These are phyloP conservation scores for Pegoplata infirma DNA, from an alignment of 2,888 invertebrate species.

Conservation along the genomic window DNA sequence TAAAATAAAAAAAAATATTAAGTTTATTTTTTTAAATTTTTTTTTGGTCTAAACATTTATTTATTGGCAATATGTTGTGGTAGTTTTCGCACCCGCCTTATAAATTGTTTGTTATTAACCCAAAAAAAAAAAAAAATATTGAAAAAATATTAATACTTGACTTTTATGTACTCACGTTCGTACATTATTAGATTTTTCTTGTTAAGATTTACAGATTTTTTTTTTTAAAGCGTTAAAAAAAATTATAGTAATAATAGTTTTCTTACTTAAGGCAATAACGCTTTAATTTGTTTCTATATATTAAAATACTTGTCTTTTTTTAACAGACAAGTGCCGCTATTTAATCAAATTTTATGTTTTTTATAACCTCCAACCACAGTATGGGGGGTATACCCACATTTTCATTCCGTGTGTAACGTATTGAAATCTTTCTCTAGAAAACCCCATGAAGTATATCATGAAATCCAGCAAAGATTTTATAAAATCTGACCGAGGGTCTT, in stretches of 20 bases:
- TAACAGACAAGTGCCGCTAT: conserved; percentile 30
- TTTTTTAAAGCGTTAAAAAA: conserved; percentile 20
- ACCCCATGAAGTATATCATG: no score
- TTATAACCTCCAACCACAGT: no score
- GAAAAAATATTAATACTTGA: conserved; percentile 3
- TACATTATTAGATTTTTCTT: background rate
- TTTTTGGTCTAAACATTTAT: background rate
- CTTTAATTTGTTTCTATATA: background rate
- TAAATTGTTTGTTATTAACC: conserved; percentile 27
- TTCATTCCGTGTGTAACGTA: no score
- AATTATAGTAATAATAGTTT: conserved; percentile 1
- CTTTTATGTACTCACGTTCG: conserved; percentile 8
- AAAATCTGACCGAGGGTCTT: no score
- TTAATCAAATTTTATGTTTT: conserved; percentile 21
- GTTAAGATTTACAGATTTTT: conserved; percentile 14
- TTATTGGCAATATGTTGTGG: background rate
- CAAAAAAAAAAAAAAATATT: conserved; percentile 1
- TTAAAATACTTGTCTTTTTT: background rate
- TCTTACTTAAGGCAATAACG: conserved; percentile 12
- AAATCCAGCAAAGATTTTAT: no score
- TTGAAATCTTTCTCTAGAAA: no score
- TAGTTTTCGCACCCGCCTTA: conserved; percentile 36
- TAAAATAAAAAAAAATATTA: background rate
- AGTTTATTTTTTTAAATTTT: no score
- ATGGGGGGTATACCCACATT: no score